These are phyloP conservation scores for Taeniopygia guttata DNA, from an alignment of 2,797 vertebrate genomes.

Conservation along the genomic window DNA sequence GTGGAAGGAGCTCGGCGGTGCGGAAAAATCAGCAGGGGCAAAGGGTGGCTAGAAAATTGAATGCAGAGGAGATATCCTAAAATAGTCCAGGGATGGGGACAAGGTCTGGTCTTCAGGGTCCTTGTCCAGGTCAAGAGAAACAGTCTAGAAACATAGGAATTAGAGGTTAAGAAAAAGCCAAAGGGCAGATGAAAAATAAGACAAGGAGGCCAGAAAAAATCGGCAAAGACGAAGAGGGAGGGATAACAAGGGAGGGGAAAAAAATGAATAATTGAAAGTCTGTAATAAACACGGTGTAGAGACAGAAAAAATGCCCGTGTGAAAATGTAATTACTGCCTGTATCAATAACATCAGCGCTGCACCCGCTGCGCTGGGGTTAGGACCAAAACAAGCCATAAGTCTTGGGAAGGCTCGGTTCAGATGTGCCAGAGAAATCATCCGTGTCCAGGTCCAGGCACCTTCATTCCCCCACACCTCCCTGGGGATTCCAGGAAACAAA, in stretches of 20 bases:
- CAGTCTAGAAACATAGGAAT: neutral
- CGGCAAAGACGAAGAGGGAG: neutral
- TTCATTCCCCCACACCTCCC: neutral
- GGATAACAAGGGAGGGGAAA: neutral
- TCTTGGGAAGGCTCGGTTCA: neutral
- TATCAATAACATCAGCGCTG: slow-evolving; percentile 42
- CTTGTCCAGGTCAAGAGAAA: neutral
- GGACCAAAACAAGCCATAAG: slow-evolving; percentile 38
- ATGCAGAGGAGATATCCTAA: neutral
- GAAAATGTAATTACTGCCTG: slow-evolving; percentile 52
- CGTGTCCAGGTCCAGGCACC: neutral
- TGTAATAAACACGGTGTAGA: slow-evolving; percentile 26
- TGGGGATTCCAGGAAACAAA: neutral
- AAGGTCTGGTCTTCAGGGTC: neutral
- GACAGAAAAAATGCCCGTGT: slow-evolving; percentile 8
- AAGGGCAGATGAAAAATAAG: slow-evolving; percentile 22
- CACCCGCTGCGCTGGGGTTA: neutral
- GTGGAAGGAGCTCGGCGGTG: neutral
- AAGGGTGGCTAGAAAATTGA: slow-evolving; percentile 1
- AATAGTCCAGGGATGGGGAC: neutral
- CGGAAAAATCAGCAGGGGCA: slow-evolving; percentile 10
- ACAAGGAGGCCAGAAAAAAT: neutral
- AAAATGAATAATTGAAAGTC: slow-evolving; percentile 42
- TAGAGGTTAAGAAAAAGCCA: neutral
- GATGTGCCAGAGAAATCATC: neutral